Evolutionary conservation across 2,113 vertebrate genomes (phyloP).

Genomic region (Carassius carassius): DNA sequence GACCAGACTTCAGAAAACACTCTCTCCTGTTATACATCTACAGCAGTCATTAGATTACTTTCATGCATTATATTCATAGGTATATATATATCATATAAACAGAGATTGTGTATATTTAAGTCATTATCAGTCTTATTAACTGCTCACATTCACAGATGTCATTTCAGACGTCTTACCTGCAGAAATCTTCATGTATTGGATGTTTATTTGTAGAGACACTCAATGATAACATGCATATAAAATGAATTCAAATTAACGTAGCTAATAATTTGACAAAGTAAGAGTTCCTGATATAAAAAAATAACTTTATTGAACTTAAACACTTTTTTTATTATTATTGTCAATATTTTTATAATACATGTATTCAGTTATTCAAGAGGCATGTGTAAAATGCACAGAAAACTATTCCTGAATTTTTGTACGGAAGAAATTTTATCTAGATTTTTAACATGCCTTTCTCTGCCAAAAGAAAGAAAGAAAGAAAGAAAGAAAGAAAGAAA

Average conservation of each 20-base stretch:
- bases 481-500: conserved; percentile 5
- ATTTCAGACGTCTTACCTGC: conserved; percentile 65
- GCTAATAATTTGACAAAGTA: conserved; percentile 15
- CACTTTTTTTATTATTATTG: conserved; percentile 38
- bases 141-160: not conserved
- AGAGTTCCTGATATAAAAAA: conserved; percentile 84
- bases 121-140: not conserved
- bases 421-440: conserved; percentile 45
- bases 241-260: too few species aligned
- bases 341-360: not conserved
- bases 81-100: too few species aligned
- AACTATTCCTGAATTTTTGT: not conserved
- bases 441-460: conserved; percentile 68
- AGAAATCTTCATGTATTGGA: conserved; percentile 34
- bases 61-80: not conserved
- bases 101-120: too few species aligned
- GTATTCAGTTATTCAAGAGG: not conserved
- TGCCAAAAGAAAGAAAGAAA: conserved; percentile 60
- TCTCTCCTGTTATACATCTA: too few species aligned
- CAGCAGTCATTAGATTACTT: too few species aligned
- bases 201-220: conserved; percentile 1
- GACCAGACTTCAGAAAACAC: not conserved
- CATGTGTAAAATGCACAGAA: not conserved
- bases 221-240: not conserved
- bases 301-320: conserved; percentile 88